Evolutionary conservation across 2,888 invertebrate genomes (phyloP).

Genomic region (Stenolophus ochropezus): DNA sequence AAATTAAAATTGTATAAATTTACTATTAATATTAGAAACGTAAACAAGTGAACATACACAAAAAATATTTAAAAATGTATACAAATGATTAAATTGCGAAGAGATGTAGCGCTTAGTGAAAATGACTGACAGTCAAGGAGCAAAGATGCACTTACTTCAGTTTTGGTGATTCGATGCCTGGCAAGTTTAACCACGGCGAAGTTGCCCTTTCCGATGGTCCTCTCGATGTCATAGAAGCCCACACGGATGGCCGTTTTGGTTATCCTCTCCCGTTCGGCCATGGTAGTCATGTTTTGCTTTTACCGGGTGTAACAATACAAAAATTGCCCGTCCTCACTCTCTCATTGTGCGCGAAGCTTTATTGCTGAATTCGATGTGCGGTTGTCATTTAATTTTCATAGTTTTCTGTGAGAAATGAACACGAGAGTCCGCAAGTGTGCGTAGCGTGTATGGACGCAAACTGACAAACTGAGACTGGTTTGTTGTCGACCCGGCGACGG

Average conservation of each 20-base stretch:
- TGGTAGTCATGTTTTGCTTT: constrained; percentile 62
- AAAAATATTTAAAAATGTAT: background rate
- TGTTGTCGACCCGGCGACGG: constrained; percentile 13
- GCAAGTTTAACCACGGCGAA: constrained; percentile 99
- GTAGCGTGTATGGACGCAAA: background rate
- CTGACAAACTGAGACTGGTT: constrained; percentile 26
- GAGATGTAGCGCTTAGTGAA: background rate
- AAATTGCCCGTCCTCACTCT: constrained; percentile 35
- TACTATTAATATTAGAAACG: background rate
- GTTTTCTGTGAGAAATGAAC: constrained; percentile 39
- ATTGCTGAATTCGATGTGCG: constrained; percentile 70
- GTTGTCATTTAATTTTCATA: constrained; percentile 68
- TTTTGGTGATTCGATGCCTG: constrained; percentile 97
- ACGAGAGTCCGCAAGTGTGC: constrained; percentile 2
- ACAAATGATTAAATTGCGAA: too few species aligned
- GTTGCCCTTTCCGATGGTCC: constrained; percentile 98
- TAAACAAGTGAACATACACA: background rate
- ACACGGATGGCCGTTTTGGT: constrained; percentile 82
- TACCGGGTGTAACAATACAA: constrained; percentile 13
- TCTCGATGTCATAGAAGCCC: constrained; percentile 98
- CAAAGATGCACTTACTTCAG: constrained; percentile 83
- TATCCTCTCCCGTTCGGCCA: constrained; percentile 71
- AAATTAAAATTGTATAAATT: background rate
- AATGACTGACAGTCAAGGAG: background rate
- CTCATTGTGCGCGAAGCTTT: constrained; percentile 61